These are phyloP conservation scores for Tenebrosternarchus preto DNA, from an alignment of 2,113 vertebrate species.

Conservation along the genomic window DNA sequence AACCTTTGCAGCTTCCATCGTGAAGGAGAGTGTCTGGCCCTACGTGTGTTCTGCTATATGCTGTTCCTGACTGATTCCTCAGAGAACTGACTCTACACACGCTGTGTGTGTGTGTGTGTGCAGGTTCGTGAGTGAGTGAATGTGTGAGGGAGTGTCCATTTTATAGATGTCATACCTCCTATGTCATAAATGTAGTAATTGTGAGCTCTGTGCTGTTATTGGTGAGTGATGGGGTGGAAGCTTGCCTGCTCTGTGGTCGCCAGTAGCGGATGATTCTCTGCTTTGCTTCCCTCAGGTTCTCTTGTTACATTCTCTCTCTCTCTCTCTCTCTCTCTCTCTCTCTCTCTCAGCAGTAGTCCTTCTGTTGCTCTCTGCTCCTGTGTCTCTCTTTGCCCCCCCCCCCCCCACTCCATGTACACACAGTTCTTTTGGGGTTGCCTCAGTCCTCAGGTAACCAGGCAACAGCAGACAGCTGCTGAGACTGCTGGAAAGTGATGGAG, in stretches of 20 bases:
- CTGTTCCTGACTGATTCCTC: background rate
- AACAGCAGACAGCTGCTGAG: constrained; percentile 19
- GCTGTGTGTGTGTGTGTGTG: too few relatives aligned
- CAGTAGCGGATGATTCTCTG: background rate
- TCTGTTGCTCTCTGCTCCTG: background rate
- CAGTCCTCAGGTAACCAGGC: constrained; percentile 24
- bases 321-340: background rate
- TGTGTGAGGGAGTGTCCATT: background rate
- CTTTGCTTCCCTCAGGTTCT: background rate
- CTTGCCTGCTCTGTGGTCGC: background rate
- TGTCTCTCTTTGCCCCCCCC: background rate
- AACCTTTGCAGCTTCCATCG: too few relatives aligned
- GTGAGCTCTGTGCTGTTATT: background rate
- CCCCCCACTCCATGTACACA: background rate
- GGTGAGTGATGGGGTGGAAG: background rate
- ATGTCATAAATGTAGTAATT: background rate
- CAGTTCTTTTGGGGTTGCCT: constrained; percentile 3
- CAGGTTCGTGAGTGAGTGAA: background rate
- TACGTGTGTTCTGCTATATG: too few relatives aligned
- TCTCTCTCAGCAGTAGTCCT: background rate
- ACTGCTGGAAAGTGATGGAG: background rate
- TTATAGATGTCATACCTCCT: background rate
- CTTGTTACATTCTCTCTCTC: background rate
- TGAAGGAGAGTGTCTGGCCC: background rate
- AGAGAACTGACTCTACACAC: background rate